A percentile compares a stretch with the other conserved stretches of the same genome.
phyloP scores from a whole-genome alignment of 2,113 vertebrate species.

The Bufo gargarizans region DNA sequence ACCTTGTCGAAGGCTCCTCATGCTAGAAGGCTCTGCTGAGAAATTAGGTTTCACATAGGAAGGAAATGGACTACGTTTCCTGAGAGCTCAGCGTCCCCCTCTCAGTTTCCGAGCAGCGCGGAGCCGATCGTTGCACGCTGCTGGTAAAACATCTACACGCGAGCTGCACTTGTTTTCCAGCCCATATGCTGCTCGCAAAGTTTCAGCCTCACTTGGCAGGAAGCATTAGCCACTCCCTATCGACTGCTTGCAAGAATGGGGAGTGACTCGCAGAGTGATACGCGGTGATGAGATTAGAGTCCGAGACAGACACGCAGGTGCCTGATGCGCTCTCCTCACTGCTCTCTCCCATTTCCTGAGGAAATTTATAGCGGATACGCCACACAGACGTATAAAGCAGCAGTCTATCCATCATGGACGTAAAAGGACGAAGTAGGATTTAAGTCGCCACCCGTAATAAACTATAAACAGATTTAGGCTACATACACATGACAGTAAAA shows the following conservation, averaged over 20 bases:
- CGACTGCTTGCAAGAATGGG: constrained; percentile 67
- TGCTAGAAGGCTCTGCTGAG: constrained; percentile 21
- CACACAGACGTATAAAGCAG: not conserved
- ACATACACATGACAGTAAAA: too few relatives aligned
- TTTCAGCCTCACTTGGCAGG: constrained; percentile 67
- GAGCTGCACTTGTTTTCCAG: constrained; percentile 42
- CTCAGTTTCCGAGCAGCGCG: constrained; percentile 5
- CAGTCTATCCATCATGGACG: not conserved
- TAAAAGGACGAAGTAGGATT: not conserved
- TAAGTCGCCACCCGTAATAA: not conserved
- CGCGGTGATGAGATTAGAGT: constrained; percentile 1
- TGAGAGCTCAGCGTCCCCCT: constrained; percentile 8
- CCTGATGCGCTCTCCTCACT: constrained; percentile 1
- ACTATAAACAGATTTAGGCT: not conserved
- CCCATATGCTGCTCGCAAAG: constrained; percentile 70
- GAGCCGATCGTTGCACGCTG: not conserved
- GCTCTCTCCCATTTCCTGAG: not conserved
- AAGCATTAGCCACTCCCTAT: constrained; percentile 67
- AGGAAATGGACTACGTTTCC: constrained; percentile 46
- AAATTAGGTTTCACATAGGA: constrained; percentile 11
- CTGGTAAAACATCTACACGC: not conserved
- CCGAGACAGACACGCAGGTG: constrained; percentile 34
- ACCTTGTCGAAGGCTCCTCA: constrained; percentile 38
- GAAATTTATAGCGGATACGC: not conserved
- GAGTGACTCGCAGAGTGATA: not conserved